These are phyloP conservation scores for Drosophila neocordata DNA, from an alignment of 1,140 invertebrate genomes.

Conservation along the genomic window DNA sequence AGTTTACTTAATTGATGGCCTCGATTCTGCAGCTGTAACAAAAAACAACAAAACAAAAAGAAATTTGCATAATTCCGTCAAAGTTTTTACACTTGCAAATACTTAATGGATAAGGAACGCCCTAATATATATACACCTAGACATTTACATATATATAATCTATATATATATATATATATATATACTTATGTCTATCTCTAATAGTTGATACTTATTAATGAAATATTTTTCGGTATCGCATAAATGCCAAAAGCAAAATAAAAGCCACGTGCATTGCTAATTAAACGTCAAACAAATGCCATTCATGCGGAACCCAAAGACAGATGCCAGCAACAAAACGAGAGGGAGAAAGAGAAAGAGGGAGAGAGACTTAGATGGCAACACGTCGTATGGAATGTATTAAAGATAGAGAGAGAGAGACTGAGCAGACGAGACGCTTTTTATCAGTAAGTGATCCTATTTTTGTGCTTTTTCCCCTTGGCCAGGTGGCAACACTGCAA, in stretches of 20 bases:
- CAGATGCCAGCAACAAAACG: too few species aligned
- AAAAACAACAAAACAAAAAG: too few species aligned
- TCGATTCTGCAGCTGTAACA: too few species aligned
- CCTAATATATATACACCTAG: neutral
- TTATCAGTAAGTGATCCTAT: slow-evolving; percentile 8
- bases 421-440: neutral
- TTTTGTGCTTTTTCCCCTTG: slow-evolving; percentile 2
- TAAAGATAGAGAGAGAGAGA: neutral
- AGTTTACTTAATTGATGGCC: too few species aligned
- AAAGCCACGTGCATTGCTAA: slow-evolving; percentile 61
- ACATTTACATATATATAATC: too few species aligned
- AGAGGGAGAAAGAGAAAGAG: too few species aligned
- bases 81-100: too few species aligned
- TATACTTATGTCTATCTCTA: neutral
- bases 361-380: neutral
- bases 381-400: too few species aligned
- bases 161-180: too few species aligned
- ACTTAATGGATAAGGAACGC: neutral
- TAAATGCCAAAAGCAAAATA: slow-evolving; percentile 44
- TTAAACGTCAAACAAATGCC: slow-evolving; percentile 46
- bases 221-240: slow-evolving; percentile 15
- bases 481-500: slow-evolving; percentile 35
- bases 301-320: slow-evolving; percentile 19
- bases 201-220: slow-evolving; percentile 13
- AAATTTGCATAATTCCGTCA: too few species aligned